Base-by-base conservation (phyloP, 2,888 invertebrate species). In the Macaria liturata region DNA sequence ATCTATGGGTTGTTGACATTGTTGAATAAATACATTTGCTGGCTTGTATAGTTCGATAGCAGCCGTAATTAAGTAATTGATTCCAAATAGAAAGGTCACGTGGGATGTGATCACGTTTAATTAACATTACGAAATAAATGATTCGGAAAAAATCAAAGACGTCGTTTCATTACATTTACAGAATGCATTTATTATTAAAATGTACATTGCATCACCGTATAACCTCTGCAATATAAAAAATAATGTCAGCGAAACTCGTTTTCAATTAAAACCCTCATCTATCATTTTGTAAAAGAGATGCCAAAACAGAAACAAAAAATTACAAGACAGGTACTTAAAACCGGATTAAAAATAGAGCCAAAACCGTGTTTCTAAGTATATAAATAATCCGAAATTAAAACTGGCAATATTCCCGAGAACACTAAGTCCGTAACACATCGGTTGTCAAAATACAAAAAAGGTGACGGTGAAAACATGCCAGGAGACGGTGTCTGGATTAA, bases 401-500 rank as follows among this genome's bases (percentile, higher is more conserved):
- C 47, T 59, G 54, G 51, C 50, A 54, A 51, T 51, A 52, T 52
- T 59, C 59, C 51, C 59, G 37, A 44, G 30, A 59, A 54, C 51
- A 31, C 39, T 48, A 51, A 55, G 48, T 52, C 48, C 48, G 46
- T 46, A 30, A 40, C 50, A 52, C 49, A 45, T 59, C 51, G 51
- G 20, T 46, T 59, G 63, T 59, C 57, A 65, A 59, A 62, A 63
- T 58, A 59, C 57, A 54, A 62, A 64, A 55, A 64, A 53, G 50
- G 49, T 60, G 54, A 49, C 52, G 64, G n/a, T 9, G 32, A 44
- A 34, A 39, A 46, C n/a, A 42, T 42, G 42, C 9, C 42, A 42
- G 42, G n/a, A 42, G 9, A 42, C 0, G n/a, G 31, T 7, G 4
- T 0, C 9, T 20, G 70, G 67, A 74, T 71, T 72, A 75, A 70